These are phyloP conservation scores for Eugnorisma glareosa DNA, from an alignment of 2,888 invertebrate genomes.

Conservation along the genomic window DNA sequence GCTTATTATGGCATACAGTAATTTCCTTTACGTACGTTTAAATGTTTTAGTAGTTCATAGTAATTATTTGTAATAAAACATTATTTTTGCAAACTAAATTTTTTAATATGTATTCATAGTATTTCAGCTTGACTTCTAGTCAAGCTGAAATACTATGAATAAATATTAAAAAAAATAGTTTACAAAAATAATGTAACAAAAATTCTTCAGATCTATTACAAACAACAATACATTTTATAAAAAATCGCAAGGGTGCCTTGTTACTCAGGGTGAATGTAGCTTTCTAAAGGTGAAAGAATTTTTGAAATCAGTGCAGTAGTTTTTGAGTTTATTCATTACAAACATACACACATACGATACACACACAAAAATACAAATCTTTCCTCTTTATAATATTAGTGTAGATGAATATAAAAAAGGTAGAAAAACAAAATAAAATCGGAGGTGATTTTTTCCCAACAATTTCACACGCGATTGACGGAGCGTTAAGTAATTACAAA, in stretches of 20 bases:
- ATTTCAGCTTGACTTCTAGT: neutral
- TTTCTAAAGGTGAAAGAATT: too few relatives aligned
- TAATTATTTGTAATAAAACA: neutral
- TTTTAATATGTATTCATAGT: neutral
- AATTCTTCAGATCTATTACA: neutral
- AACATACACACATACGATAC: too few relatives aligned
- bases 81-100: neutral
- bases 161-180: too few relatives aligned
- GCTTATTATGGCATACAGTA: neutral
- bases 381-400: too few relatives aligned
- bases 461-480: constrained; percentile 13
- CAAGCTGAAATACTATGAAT: too few relatives aligned
- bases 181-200: too few relatives aligned
- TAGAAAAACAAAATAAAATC: constrained; percentile 14
- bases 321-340: too few relatives aligned
- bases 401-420: neutral
- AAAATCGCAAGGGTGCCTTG: too few relatives aligned
- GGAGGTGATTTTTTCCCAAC: neutral
- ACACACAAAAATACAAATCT: too few relatives aligned
- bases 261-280: too few relatives aligned
- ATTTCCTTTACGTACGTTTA: neutral
- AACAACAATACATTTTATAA: neutral
- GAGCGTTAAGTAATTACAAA: constrained; percentile 20
- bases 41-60: neutral
- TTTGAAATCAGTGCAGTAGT: too few relatives aligned